phyloP scores from a whole-genome alignment of 1,140 invertebrate species.

The Papilio polytes region DNA sequence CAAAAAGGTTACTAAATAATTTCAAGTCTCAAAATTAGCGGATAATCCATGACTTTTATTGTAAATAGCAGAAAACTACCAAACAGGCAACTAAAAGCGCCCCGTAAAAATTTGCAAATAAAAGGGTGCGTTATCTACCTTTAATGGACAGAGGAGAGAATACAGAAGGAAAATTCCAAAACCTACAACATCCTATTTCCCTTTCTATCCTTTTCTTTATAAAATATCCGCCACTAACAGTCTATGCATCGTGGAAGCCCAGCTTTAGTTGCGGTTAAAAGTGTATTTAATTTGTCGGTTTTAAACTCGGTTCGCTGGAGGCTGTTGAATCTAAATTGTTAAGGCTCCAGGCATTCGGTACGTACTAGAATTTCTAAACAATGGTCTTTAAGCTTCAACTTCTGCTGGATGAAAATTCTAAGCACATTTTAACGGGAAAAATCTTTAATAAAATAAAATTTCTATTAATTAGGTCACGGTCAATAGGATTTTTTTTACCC shows the following conservation, averaged over 20 bases:
- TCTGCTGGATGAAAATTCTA: slow-evolving; percentile 18
- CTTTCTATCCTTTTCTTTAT: neutral
- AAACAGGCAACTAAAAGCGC: too few species aligned
- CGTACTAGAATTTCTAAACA: slow-evolving; percentile 11
- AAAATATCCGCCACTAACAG: neutral
- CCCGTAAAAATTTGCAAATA: too few species aligned
- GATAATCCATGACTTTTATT: too few species aligned
- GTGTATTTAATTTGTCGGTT: slow-evolving; percentile 46
- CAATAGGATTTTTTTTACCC: neutral
- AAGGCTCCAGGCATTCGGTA: slow-evolving; percentile 11
- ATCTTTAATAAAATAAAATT: slow-evolving; percentile 1
- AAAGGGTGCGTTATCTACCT: too few species aligned
- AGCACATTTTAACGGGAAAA: neutral
- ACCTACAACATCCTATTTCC: neutral
- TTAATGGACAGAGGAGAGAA: neutral
- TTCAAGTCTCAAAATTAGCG: too few species aligned
- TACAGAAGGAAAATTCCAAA: neutral
- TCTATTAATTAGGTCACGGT: neutral
- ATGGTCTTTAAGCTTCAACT: neutral
- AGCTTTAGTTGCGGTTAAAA: slow-evolving; percentile 34
- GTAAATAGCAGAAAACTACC: too few species aligned
- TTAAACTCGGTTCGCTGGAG: slow-evolving; percentile 45
- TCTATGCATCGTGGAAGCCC: neutral
- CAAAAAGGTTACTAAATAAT: neutral
- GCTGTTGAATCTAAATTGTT: slow-evolving; percentile 42